phyloP scores from a whole-genome alignment of 2,888 invertebrate genomes.

The Thyatira batis region DNA sequence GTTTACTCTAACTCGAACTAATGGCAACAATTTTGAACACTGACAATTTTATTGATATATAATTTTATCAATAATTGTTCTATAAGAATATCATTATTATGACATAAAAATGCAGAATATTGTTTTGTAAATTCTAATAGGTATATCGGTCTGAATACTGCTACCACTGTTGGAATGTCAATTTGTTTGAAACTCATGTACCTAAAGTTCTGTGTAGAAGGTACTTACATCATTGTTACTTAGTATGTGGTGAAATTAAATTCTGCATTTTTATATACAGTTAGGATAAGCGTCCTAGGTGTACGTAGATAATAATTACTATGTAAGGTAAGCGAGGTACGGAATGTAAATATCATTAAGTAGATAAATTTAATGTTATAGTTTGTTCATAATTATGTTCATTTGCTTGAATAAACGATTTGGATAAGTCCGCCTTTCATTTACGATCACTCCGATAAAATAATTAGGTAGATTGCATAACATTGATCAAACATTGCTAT shows the following conservation, averaged over 20 bases:
- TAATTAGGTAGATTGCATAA: neutral
- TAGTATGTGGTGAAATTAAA: slow-evolving; percentile 43
- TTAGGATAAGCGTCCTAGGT: slow-evolving; percentile 69
- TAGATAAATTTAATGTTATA: slow-evolving; percentile 83
- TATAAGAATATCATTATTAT: slow-evolving; percentile 51
- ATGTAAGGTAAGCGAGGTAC: slow-evolving; percentile 74
- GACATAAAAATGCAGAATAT: slow-evolving; percentile 74
- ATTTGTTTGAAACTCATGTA: slow-evolving; percentile 1
- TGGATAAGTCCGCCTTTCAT: slow-evolving; percentile 71
- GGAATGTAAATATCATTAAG: slow-evolving; percentile 82
- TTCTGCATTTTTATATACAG: slow-evolving; percentile 65
- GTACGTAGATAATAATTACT: slow-evolving; percentile 57
- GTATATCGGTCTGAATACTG: neutral
- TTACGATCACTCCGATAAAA: slow-evolving; percentile 20
- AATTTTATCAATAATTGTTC: slow-evolving; percentile 55
- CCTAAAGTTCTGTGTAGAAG: neutral
- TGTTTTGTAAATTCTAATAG: slow-evolving; percentile 41
- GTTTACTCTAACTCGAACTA: slow-evolving; percentile 21
- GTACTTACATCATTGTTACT: slow-evolving; percentile 27
- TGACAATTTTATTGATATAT: slow-evolving; percentile 53
- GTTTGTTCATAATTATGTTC: slow-evolving; percentile 81
- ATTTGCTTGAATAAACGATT: slow-evolving; percentile 83
- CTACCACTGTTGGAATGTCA: slow-evolving; percentile 3
- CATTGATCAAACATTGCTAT: neutral
- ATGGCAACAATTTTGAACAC: slow-evolving; percentile 42